Evolutionary conservation across 2,113 vertebrate genomes (phyloP).

Genomic region (Gadus macrocephalus): DNA sequence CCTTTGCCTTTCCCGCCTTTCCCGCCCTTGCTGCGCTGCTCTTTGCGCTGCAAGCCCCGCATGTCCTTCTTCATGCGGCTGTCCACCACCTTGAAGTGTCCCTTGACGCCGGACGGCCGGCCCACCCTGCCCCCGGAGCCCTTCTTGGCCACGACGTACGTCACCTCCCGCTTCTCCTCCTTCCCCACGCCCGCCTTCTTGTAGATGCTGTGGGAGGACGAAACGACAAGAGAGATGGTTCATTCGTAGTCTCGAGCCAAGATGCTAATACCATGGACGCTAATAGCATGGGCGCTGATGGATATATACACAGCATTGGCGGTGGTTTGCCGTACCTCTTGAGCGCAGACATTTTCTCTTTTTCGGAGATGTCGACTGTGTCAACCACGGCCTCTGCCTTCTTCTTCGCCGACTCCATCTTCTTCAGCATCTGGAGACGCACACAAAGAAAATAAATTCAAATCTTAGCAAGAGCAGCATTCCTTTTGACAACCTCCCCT

Average conservation of each 20-base stretch:
- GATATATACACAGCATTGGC: too few relatives aligned
- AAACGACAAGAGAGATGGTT: background rate
- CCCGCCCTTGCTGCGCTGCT: conserved; percentile 58
- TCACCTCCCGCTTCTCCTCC: conserved; percentile 90
- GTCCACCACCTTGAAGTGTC: conserved; percentile 91
- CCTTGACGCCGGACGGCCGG: conserved; percentile 84
- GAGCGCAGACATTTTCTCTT: conserved; percentile 90
- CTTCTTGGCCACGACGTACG: conserved; percentile 90
- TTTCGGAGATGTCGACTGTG: conserved; percentile 91
- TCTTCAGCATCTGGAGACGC: conserved; percentile 84
- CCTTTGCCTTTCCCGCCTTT: conserved; percentile 32
- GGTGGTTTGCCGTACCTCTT: conserved; percentile 71
- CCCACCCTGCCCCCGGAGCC: conserved; percentile 81
- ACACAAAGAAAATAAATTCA: background rate
- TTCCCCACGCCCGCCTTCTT: conserved; percentile 92
- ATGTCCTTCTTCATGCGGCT: conserved; percentile 91
- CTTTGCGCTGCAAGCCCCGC: conserved; percentile 79
- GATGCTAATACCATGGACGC: too few relatives aligned
- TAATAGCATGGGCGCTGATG: too few relatives aligned
- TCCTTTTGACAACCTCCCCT: too few relatives aligned
- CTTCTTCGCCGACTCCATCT: conserved; percentile 93
- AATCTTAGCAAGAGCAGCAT: background rate
- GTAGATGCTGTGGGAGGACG: conserved; percentile 80
- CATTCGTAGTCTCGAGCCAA: background rate
- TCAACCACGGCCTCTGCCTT: conserved; percentile 91